Conservation (phyloP, 2,888 invertebrate genomes). For the Romanomermis culicivorax region DNA sequence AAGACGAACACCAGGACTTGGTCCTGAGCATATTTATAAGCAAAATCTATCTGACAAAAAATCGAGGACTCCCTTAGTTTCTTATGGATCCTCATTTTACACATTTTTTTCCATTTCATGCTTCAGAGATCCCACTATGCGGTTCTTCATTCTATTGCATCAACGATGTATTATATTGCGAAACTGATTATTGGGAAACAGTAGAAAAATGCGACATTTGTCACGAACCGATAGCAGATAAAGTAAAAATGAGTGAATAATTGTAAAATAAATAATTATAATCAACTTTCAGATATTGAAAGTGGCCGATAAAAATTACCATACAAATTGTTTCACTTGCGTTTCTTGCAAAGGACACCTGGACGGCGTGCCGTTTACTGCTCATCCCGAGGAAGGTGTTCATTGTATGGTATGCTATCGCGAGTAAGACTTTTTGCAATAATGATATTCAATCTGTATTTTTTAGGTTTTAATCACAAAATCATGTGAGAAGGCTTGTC, state of each 20-base stretch:
- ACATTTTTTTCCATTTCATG: too few species aligned
- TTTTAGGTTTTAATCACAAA: too few species aligned
- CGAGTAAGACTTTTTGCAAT: constrained; percentile 45
- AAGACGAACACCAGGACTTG: too few species aligned
- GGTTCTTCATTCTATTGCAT: constrained; percentile 58
- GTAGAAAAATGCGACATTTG: constrained; percentile 91
- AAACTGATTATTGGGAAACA: constrained; percentile 78
- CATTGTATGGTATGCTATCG: constrained; percentile 98
- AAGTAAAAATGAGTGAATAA: too few species aligned
- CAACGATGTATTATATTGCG: constrained; percentile 85
- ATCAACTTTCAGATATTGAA: constrained; percentile 54
- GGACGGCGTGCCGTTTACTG: constrained; percentile 95
- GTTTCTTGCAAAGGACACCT: constrained; percentile 76
- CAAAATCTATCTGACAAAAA: too few species aligned
- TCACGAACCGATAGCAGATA: constrained; percentile 67
- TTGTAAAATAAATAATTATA: constrained; percentile 10
- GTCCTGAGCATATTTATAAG: too few species aligned
- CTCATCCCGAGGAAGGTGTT: constrained; percentile 89
- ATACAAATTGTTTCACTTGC: constrained; percentile 88
- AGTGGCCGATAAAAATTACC: constrained; percentile 90
- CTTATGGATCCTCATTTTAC: too few species aligned
- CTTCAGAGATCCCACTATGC: constrained; percentile 18
- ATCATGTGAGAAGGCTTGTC: too few species aligned
- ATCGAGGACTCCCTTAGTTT: too few species aligned
- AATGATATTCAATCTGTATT: too few species aligned